Conservation (phyloP, 2,888 invertebrate genomes). For the Elaeidobius kamerunicus region DNA sequence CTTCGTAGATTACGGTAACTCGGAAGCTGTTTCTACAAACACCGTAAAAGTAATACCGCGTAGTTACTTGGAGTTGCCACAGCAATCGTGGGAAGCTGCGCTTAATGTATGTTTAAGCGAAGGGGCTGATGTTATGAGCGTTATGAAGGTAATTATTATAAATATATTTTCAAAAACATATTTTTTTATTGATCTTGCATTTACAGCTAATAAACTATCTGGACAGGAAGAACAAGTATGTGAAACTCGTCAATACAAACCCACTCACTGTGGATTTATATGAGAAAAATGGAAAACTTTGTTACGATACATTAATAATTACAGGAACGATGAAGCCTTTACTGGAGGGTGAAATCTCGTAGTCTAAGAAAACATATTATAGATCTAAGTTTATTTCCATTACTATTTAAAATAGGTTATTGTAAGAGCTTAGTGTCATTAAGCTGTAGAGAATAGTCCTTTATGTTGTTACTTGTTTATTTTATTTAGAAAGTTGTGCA, state of each 20-base stretch:
- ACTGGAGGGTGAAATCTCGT: not conserved
- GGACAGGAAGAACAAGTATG: constrained; percentile 32
- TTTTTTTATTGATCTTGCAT: constrained; percentile 5
- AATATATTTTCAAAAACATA: not conserved
- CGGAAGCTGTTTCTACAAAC: constrained; percentile 52
- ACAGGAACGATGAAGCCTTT: constrained; percentile 10
- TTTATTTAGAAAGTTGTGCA: no score
- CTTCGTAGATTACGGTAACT: constrained; percentile 76
- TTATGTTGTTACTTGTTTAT: no score
- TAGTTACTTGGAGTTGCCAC: constrained; percentile 54
- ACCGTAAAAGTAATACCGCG: constrained; percentile 53
- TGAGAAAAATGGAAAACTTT: constrained; percentile 33
- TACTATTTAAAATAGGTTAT: no score
- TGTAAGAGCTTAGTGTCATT: no score
- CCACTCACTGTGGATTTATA: constrained; percentile 41
- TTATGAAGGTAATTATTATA: constrained; percentile 17
- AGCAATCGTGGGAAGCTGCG: constrained; percentile 53
- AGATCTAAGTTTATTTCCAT: no score
- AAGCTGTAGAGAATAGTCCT: no score
- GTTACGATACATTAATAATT: constrained; percentile 40
- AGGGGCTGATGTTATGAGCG: constrained; percentile 26
- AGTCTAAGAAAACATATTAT: no score
- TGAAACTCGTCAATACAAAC: constrained; percentile 34
- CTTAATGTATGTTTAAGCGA: constrained; percentile 44
- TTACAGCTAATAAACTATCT: constrained; percentile 34